Base-by-base conservation (phyloP, 1,140 invertebrate genomes). In the Tetramorium alpestre region DNA sequence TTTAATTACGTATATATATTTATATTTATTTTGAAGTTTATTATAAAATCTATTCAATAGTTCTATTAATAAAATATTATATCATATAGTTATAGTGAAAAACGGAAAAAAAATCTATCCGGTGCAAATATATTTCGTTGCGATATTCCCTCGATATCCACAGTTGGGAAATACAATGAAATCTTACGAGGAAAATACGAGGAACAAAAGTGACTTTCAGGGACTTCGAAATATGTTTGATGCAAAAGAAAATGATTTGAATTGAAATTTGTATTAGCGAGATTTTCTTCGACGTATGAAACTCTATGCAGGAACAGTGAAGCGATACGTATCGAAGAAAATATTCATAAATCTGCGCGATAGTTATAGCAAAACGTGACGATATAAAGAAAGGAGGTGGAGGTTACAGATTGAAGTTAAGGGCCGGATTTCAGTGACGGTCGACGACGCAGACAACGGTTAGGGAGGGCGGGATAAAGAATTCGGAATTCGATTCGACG, bases 401-500 rank as follows among this genome's bases (percentile, higher is more conserved):
- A 78, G 44, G 85, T 89, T 85, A 87, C 76, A 78, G 56, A 62
- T 62, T 18, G 72, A 89, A 67, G 65, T 51, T 67, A 51, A 16
- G 47, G 44, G 33, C 69, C 13, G 54, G 56, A 81, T 86, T 75
- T 69, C 33, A 41, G 28, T 28, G 60, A 73, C 1, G 60, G 60
- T 33, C 56, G 69, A 38, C 41, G 75, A 64, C 25, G 11, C 33
- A 73, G 41, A 75, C 67, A 22, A 77, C 80, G 69, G 76, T 47
- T 64, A 65, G 8, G 76, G 44, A 51, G 44, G 18, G 25, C 72
- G 56, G 44, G 25, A 28, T 51, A 60, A 80, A 85, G 51, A 82
- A 85, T 89, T 86, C 33, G 62, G 78, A 89, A 91, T 76, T 89
- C 76, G 88, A 91, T 91, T 91, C 88, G 82, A 65, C 73, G 90